Evolutionary conservation across 1,140 invertebrate genomes (phyloP).

Genomic region (Calephelis virginiensis): DNA sequence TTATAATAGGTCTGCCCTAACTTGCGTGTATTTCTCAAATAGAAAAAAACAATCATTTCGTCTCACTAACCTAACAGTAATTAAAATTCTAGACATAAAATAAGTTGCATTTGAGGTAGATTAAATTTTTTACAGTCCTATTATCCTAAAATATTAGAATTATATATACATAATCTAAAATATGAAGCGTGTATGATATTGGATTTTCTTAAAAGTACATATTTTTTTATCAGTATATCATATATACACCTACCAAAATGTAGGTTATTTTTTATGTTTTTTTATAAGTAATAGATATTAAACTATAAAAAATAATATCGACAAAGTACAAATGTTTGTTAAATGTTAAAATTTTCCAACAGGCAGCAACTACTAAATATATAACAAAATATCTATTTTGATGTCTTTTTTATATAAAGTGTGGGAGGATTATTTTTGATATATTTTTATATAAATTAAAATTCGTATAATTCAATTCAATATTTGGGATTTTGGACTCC

Average conservation of each 20-base stretch:
- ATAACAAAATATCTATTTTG: neutral
- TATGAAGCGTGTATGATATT: slow-evolving; percentile 66
- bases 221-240: slow-evolving; percentile 31
- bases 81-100: slow-evolving; percentile 70
- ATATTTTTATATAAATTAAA: no score
- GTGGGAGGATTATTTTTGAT: neutral
- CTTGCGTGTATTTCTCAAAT: slow-evolving; percentile 56
- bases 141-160: slow-evolving; percentile 74
- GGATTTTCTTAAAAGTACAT: slow-evolving; percentile 43
- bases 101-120: slow-evolving; percentile 76
- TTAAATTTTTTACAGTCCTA: slow-evolving; percentile 77
- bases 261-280: neutral
- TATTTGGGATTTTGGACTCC: no score
- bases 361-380: neutral
- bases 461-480: no score
- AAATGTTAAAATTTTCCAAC: neutral
- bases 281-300: slow-evolving; percentile 13
- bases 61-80: slow-evolving; percentile 72
- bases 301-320: slow-evolving; percentile 2
- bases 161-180: slow-evolving; percentile 68
- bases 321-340: neutral
- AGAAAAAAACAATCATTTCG: slow-evolving; percentile 48
- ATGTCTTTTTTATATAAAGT: neutral
- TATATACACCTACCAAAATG: neutral
- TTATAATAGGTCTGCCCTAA: slow-evolving; percentile 41